Conservation (phyloP, 2,797 vertebrate genomes). For the Tenualosa ilisha region DNA sequence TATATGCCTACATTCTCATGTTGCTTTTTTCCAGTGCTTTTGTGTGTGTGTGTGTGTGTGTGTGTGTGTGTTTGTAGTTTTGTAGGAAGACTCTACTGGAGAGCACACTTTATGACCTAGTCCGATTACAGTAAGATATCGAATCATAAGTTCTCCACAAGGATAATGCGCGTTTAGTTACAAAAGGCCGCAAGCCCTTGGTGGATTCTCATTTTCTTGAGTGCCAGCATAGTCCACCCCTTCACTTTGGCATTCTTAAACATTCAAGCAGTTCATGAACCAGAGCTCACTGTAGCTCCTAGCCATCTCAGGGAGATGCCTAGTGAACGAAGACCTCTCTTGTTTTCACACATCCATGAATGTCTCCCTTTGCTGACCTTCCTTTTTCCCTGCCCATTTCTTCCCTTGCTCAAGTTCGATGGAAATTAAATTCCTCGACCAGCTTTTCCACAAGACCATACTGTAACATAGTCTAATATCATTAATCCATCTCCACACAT, state of each 20-base stretch:
- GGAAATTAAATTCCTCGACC: neutral
- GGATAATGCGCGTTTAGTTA: neutral
- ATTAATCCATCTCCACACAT: neutral
- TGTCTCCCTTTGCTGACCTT: neutral
- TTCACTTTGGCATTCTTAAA: neutral
- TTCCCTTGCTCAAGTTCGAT: neutral
- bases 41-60: neutral
- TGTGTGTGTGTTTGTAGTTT: neutral
- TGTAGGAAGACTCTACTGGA: neutral
- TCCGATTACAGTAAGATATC: neutral
- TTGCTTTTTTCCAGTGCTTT: neutral
- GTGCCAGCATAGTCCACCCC: neutral
- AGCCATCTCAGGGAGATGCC: neutral
- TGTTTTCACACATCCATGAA: neutral
- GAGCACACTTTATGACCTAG: neutral
- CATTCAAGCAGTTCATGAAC: constrained; percentile 11
- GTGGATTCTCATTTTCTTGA: neutral
- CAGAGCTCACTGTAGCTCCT: neutral
- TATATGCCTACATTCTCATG: neutral
- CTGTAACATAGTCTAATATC: neutral
- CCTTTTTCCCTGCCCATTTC: too few species aligned
- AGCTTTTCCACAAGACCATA: neutral
- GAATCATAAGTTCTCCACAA: neutral
- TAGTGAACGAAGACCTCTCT: neutral
- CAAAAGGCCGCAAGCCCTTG: neutral